These are phyloP conservation scores for Centruroides sculpturatus DNA, from an alignment of 1,140 invertebrate genomes.

Conservation along the genomic window DNA sequence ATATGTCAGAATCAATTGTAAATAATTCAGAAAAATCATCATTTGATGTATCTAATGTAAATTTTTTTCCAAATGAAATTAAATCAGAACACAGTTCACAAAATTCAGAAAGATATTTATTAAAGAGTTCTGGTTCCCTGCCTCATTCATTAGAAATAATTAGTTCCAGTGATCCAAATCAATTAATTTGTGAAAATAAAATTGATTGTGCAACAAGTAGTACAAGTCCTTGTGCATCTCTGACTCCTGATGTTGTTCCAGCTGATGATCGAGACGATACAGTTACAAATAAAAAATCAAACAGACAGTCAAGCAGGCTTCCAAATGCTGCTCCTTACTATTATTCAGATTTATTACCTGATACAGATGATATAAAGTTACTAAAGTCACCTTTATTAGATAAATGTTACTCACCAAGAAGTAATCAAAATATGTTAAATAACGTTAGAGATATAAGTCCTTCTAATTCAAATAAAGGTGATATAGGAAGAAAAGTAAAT, in stretches of 20 bases:
- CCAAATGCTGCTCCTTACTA: conserved; percentile 53
- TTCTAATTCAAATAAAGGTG: conserved; percentile 19
- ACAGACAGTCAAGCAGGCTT: not conserved
- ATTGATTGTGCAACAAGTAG: too few species aligned
- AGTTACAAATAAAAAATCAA: conserved; percentile 4
- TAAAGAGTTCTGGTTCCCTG: too few species aligned
- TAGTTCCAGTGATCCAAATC: too few species aligned
- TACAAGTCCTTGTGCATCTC: not conserved
- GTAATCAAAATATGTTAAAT: conserved; percentile 8
- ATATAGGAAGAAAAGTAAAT: conserved; percentile 62
- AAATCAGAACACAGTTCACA: too few species aligned
- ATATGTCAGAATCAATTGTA: too few species aligned
- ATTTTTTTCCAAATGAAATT: too few species aligned
- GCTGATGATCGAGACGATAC: not conserved
- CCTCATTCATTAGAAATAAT: too few species aligned
- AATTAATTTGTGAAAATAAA: too few species aligned
- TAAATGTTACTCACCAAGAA: conserved; percentile 11
- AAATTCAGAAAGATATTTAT: too few species aligned
- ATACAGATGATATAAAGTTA: conserved; percentile 2
- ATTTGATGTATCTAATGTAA: too few species aligned
- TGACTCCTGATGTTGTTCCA: conserved; percentile 10
- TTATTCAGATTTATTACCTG: conserved; percentile 54
- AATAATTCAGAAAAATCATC: too few species aligned
- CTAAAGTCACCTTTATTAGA: conserved; percentile 11
- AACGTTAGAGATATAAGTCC: conserved; percentile 7